Evolutionary conservation across 1,140 invertebrate genomes (phyloP).

Genomic region (Schlechtendalia chinensis): DNA sequence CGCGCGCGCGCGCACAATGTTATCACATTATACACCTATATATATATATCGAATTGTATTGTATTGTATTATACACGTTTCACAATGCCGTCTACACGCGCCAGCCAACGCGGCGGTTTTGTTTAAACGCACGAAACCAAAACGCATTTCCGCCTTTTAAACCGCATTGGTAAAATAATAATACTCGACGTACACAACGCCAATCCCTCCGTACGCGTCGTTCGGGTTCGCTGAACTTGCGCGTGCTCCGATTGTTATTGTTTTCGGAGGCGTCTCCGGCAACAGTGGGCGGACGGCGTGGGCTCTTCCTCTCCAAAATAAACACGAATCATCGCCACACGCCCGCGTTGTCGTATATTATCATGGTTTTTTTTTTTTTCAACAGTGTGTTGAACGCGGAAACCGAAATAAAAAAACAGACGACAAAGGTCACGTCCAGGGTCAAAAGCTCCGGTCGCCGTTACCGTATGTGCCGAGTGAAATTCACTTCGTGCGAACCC

Average conservation of each 20-base stretch:
- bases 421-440: constrained; percentile 17
- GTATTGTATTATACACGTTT: neutral
- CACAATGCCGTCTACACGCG: neutral
- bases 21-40: too few relatives aligned
- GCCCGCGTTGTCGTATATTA: neutral
- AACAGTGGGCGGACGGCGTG: constrained; percentile 27
- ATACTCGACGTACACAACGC: neutral
- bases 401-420: neutral
- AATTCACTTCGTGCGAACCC: neutral
- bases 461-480: neutral
- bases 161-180: constrained; percentile 3
- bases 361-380: neutral
- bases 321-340: too few relatives aligned
- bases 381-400: neutral
- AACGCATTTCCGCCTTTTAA: constrained; percentile 17
- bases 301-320: constrained; percentile 10
- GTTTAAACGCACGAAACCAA: neutral
- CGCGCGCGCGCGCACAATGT: neutral
- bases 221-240: constrained; percentile 34
- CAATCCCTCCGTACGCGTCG: neutral
- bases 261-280: constrained; percentile 19
- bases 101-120: neutral
- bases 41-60: too few relatives aligned
- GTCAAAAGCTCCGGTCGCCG: constrained; percentile 14
- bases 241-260: constrained; percentile 30